Percentiles rank a stretch among this genome's conserved stretches.
phyloP scores from a whole-genome alignment of 2,113 vertebrate species.

The Ictidomys tridecemlineatus region DNA sequence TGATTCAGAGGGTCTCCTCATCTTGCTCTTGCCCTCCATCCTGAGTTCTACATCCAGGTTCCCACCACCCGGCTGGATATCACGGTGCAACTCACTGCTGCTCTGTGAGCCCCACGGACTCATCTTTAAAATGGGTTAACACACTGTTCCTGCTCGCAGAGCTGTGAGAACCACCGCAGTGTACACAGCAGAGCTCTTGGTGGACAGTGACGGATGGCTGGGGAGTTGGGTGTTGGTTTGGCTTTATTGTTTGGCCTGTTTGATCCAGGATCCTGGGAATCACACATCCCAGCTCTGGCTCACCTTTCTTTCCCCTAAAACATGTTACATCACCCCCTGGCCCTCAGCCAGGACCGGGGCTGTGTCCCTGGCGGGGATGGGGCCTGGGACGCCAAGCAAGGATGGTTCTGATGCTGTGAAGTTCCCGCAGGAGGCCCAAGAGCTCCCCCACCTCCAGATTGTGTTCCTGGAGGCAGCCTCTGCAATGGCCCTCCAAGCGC shows the following conservation, averaged over 20 bases:
- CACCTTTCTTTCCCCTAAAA: slow-evolving; percentile 39
- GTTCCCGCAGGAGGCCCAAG: neutral
- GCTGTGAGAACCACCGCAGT: neutral
- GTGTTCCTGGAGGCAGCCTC: neutral
- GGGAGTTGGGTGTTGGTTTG: slow-evolving; percentile 6
- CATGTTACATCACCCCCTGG: neutral
- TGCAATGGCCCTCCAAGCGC: neutral
- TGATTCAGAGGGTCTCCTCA: neutral
- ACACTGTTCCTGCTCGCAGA: neutral
- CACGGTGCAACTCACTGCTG: neutral
- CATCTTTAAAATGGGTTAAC: neutral
- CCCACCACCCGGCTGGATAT: no score
- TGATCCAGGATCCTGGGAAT: slow-evolving; percentile 58
- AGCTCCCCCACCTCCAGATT: neutral
- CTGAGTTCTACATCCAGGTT: neutral
- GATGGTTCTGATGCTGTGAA: neutral
- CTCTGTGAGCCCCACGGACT: neutral
- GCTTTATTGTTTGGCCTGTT: slow-evolving; percentile 20
- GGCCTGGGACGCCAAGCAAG: neutral
- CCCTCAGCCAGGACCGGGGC: neutral
- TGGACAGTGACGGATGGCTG: neutral
- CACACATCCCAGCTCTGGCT: neutral
- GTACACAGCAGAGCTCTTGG: neutral
- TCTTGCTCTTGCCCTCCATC: neutral
- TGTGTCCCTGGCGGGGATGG: neutral